Base-by-base conservation (phyloP, 2,797 vertebrate species). In the Onychomys torridus region DNA sequence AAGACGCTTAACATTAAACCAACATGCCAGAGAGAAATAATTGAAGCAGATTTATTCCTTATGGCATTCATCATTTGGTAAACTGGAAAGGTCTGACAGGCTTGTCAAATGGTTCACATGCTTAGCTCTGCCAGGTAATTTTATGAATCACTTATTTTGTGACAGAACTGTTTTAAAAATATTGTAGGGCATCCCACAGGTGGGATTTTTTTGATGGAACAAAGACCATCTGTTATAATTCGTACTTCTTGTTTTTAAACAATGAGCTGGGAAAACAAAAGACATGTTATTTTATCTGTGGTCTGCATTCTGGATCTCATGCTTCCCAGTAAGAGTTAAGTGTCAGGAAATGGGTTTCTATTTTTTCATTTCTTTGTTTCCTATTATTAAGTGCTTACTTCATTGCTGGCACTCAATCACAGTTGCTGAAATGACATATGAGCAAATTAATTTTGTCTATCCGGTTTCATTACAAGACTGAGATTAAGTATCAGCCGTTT, bases 61-160 rank as follows among this genome's bases (percentile, higher is more conserved):
- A 14, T 57, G 61, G 67, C 81, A 86, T 55, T 93, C 81, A 76
- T 96, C 84, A 75, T 23, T 79, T 93, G 88, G 14, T 67, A 73
- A 89, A 63, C 87, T n/a, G 40, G 43, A 57, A 85, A 91, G 75
- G 46, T n/a, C 59, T 95, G 96, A 95, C 97, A 95, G 61, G 37
- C 21, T 84, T 92, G 81, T 93, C 90, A 49, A 69, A 46, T 17
- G 67, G 65, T 84, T 69, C 29, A 19, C 34, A 43, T 34, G 90
- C 81, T 90, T 85, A 65, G 71, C 57, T 94, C 79, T 93, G 94
- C 55, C 90, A 78, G 91, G 67, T 90, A 93, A 93, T 96, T 97
- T 97, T 95, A 79, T 97, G 96, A 97, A 89, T 97, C 94, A 93
- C 93, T 97, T 97, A 63, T 25, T 96, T 96, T 90, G 83, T 97